phyloP scores from a whole-genome alignment of 2,797 vertebrate species.

The Bovichtus diacanthus region DNA sequence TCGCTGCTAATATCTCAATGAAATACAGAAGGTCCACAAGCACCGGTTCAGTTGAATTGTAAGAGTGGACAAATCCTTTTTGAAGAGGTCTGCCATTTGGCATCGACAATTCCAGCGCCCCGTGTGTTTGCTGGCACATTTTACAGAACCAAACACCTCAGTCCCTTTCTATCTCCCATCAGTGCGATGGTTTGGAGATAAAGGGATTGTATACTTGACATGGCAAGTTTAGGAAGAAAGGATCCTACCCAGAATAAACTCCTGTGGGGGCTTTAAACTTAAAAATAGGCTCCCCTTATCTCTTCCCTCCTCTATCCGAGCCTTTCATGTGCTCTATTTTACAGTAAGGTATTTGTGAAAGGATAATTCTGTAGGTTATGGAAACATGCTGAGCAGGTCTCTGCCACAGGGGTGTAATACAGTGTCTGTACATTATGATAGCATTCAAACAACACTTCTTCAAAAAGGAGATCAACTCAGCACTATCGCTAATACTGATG shows the following conservation, averaged over 20 bases:
- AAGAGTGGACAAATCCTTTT: neutral
- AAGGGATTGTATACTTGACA: constrained; percentile 48
- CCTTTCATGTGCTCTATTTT: constrained; percentile 61
- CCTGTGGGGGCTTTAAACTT: constrained; percentile 60
- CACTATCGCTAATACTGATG: neutral
- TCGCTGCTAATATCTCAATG: neutral
- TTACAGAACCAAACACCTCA: constrained; percentile 27
- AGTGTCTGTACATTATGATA: constrained; percentile 42
- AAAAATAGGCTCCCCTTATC: constrained; percentile 64
- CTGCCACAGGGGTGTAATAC: constrained; percentile 45
- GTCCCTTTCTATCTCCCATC: constrained; percentile 26
- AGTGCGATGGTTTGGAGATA: constrained; percentile 49
- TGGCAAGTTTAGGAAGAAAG: constrained; percentile 45
- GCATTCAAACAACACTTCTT: constrained; percentile 52
- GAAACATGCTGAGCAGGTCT: constrained; percentile 50
- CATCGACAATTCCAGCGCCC: neutral
- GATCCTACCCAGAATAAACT: constrained; percentile 44
- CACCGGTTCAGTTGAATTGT: neutral
- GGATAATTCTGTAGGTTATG: constrained; percentile 61
- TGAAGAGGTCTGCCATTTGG: neutral
- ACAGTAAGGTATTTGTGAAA: constrained; percentile 49
- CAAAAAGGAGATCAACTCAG: constrained; percentile 23
- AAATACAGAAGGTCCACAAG: neutral
- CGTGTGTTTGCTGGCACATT: constrained; percentile 6
- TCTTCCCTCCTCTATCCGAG: constrained; percentile 29